A percentile compares a stretch with the other conserved stretches of the same genome.
phyloP scores from a whole-genome alignment of 2,888 invertebrate genomes.

The Thymelicus acteon region DNA sequence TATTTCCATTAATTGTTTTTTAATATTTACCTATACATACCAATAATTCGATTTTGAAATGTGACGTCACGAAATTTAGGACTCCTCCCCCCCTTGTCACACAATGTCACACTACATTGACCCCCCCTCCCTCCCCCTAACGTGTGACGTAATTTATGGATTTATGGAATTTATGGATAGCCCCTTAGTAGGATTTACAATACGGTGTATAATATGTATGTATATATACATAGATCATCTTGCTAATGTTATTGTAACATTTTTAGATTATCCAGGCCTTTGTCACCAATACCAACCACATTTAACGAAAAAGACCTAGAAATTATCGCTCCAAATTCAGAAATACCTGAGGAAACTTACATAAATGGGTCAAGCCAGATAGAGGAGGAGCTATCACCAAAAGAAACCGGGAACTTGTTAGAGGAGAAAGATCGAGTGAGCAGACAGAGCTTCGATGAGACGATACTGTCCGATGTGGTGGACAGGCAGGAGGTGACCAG shows the following conservation, averaged over 20 bases:
- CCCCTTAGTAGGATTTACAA: no score
- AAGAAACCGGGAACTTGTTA: constrained; percentile 72
- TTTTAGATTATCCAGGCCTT: constrained; percentile 72
- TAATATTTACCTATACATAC: no score
- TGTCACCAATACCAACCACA: constrained; percentile 64
- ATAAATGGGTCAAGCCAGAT: constrained; percentile 61
- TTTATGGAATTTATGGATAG: no score
- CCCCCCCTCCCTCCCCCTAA: no score
- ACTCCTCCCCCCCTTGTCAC: no score
- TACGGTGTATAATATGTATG: no score
- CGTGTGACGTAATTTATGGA: no score
- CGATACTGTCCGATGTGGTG: constrained; percentile 63
- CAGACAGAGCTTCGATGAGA: constrained; percentile 76
- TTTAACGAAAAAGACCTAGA: constrained; percentile 56
- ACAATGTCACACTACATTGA: no score
- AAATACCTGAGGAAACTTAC: constrained; percentile 56
- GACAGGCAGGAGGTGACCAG: constrained; percentile 69
- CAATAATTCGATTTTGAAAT: no score
- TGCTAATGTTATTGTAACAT: not conserved
- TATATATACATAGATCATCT: not conserved
- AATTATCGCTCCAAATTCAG: constrained; percentile 49
- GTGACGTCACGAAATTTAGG: no score
- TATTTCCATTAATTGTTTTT: no score
- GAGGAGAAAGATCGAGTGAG: constrained; percentile 78
- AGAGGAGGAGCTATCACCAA: constrained; percentile 69